phyloP scores from a whole-genome alignment of 2,113 vertebrate species.

The Peromyscus polionotus region DNA sequence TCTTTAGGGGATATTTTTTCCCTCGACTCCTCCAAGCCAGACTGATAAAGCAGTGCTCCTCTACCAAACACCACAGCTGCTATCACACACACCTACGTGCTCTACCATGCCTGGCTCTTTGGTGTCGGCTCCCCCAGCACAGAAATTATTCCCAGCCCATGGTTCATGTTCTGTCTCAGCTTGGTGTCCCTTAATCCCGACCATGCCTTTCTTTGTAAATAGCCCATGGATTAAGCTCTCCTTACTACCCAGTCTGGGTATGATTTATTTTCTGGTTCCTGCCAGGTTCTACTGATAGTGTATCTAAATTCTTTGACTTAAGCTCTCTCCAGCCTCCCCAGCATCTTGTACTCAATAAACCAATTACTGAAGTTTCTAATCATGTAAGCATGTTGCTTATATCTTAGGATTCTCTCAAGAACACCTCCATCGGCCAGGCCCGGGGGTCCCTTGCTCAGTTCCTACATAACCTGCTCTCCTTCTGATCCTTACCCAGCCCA shows the following conservation, averaged over 20 bases:
- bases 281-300: not conserved
- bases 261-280: not conserved
- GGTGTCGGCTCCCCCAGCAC: not conserved
- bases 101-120: not conserved
- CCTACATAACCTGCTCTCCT: not conserved
- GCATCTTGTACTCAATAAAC: not conserved
- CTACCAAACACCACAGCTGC: not conserved
- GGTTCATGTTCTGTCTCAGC: not conserved
- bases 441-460: rapidly evolving
- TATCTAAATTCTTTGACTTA: not conserved
- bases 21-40: not conserved
- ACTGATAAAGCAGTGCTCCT: not conserved
- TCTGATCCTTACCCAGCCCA: not conserved
- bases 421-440: too few species aligned
- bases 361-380: not conserved
- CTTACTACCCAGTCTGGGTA: not conserved
- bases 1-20: not conserved
- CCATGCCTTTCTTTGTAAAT: not conserved
- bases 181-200: not conserved
- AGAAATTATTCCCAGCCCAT: not conserved
- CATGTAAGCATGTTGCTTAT: not conserved
- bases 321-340: not conserved
- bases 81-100: too few species aligned
- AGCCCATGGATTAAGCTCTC: not conserved
- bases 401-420: not conserved